Evolutionary conservation across 1,140 invertebrate genomes (phyloP).

Genomic region (Zelostemma sp.): DNA sequence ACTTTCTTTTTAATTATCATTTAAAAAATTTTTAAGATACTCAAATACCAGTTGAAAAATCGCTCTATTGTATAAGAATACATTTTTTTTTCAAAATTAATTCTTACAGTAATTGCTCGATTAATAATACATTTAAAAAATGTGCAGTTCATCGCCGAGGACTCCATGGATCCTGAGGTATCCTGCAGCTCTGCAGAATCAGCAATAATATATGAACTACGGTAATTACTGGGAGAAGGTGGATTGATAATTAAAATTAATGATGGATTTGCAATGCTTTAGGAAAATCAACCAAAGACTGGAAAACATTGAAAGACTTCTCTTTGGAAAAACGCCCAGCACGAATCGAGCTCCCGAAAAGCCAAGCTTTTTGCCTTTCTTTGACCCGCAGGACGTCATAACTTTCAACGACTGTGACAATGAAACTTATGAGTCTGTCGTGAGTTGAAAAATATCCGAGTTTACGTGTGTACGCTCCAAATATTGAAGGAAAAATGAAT

Average conservation of each 20-base stretch:
- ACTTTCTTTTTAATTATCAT: not conserved
- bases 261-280: not conserved
- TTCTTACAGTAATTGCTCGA: not conserved
- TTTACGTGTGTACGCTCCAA: too few species aligned
- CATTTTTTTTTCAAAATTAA: not conserved
- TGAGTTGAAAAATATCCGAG: conserved; percentile 23
- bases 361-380: conserved; percentile 40
- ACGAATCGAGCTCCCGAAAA: conserved; percentile 30
- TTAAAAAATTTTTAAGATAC: not conserved
- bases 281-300: conserved; percentile 47
- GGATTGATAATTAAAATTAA: not conserved
- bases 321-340: conserved; percentile 31
- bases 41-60: not conserved
- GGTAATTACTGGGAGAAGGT: not conserved
- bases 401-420: conserved; percentile 43
- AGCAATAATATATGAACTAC: too few species aligned
- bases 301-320: conserved; percentile 41
- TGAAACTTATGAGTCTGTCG: conserved; percentile 41
- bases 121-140: not conserved
- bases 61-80: not conserved
- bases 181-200: too few species aligned
- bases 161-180: too few species aligned
- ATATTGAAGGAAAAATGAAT: not conserved
- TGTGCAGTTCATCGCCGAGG: too few species aligned
- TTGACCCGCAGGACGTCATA: conserved; percentile 37